Conservation (phyloP, 2,888 invertebrate species). For the Eupithecia abbreviata region DNA sequence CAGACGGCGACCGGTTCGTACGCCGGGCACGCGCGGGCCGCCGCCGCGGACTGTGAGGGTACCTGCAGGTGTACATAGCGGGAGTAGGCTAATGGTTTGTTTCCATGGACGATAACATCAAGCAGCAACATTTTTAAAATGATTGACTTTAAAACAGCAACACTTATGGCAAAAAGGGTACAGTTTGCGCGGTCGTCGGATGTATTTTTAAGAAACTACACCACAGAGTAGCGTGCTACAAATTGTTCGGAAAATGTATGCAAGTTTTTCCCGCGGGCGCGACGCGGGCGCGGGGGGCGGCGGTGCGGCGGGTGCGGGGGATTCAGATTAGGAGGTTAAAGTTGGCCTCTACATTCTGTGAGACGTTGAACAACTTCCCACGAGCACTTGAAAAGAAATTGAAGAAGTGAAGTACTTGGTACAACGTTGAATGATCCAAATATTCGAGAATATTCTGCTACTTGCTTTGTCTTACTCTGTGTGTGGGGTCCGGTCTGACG, state of each 20-base stretch:
- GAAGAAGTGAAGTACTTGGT: not conserved
- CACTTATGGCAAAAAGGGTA: no score
- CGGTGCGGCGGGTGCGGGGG: not conserved
- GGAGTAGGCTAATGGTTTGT: no score
- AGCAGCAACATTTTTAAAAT: no score
- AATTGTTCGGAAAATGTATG: constrained; percentile 40
- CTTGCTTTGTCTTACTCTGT: no score
- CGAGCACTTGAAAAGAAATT: not conserved
- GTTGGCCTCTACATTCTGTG: not conserved
- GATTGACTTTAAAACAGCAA: no score
- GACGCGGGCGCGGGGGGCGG: not conserved
- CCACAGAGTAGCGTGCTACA: constrained; percentile 23
- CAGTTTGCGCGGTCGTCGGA: not conserved
- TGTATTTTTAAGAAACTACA: not conserved
- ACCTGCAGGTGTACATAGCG: not conserved
- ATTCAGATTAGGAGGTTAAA: not conserved
- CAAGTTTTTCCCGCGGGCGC: constrained; percentile 33
- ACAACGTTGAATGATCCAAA: not conserved
- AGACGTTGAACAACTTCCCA: not conserved
- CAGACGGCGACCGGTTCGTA: no score
- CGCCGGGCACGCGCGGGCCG: no score
- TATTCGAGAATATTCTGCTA: not conserved
- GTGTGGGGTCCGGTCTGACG: no score
- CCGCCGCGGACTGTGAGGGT: no score
- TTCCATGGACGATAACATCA: no score